A percentile compares a stretch with the other conserved stretches of the same genome.
Conservation (phyloP, 2,113 vertebrate species). For the Daphoenositta chrysoptera region DNA sequence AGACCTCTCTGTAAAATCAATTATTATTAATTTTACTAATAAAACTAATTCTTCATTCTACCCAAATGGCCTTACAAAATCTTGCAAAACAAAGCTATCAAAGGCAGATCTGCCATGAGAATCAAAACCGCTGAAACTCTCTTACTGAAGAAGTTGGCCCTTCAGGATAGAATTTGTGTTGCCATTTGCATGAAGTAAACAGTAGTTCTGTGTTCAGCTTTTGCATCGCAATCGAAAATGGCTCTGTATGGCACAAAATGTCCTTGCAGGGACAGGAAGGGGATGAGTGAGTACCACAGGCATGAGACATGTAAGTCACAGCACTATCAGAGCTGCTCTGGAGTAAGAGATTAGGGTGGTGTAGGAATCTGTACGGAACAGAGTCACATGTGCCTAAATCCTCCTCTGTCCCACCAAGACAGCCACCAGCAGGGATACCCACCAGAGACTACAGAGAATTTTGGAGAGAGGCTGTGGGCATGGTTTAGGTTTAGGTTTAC, state of each 20-base stretch:
- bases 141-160: not conserved
- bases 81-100: not conserved
- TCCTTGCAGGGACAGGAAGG: not conserved
- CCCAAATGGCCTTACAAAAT: not conserved
- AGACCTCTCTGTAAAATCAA: not conserved
- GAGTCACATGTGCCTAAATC: not conserved
- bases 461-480: not conserved
- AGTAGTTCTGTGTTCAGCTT: not conserved
- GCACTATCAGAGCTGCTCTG: not conserved
- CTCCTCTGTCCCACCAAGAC: not conserved
- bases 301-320: not conserved
- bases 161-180: not conserved
- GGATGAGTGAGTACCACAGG: not conserved
- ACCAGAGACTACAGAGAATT: not conserved
- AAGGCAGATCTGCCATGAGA: not conserved
- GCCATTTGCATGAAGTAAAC: not conserved
- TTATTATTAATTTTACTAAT: not conserved
- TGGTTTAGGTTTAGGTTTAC: not conserved
- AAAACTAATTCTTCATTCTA: not conserved
- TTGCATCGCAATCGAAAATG: not conserved
- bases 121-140: not conserved
- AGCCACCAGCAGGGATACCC: not conserved
- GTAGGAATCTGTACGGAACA: not conserved
- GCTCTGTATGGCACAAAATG: not conserved
- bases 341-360: not conserved